Conservation (phyloP, 2,888 invertebrate genomes). For the Drosophila sordidula region DNA sequence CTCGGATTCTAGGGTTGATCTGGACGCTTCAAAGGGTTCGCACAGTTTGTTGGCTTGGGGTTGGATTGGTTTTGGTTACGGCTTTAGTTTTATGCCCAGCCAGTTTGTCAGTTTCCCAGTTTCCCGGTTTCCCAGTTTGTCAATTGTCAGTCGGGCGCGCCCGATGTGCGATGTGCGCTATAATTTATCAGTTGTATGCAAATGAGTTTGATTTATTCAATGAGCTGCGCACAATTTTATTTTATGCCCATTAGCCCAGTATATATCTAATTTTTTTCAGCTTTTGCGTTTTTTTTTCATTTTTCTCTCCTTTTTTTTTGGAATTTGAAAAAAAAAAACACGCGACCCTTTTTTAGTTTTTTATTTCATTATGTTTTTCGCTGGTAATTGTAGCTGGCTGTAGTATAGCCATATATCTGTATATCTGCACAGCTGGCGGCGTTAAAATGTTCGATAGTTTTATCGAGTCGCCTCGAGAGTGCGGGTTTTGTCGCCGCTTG, state of each 20-base stretch:
- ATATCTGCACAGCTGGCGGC: conserved; percentile 54
- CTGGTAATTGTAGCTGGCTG: conserved; percentile 37
- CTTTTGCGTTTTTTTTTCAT: conserved; percentile 16
- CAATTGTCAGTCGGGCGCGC: conserved; percentile 61
- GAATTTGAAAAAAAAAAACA: conserved; percentile 22
- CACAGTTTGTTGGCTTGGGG: conserved; percentile 29
- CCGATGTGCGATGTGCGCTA: conserved; percentile 46
- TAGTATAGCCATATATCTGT: background rate
- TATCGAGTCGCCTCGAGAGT: conserved; percentile 17
- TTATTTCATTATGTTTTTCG: background rate
- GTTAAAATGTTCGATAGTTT: conserved; percentile 35
- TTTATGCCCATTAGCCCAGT: conserved; percentile 54
- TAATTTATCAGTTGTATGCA: conserved; percentile 79
- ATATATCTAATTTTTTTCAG: conserved; percentile 32
- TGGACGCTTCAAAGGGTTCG: conserved; percentile 56
- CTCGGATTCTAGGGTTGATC: conserved; percentile 28
- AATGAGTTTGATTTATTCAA: conserved; percentile 82
- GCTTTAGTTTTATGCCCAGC: conserved; percentile 9
- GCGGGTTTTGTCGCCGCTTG: conserved; percentile 17
- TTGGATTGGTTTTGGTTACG: conserved; percentile 55
- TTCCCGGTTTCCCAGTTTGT: conserved; percentile 44
- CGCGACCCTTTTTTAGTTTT: conserved; percentile 32
- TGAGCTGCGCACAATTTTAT: conserved; percentile 78
- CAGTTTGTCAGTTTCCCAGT: conserved; percentile 3
- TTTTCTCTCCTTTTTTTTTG: conserved; percentile 1